A percentile compares a stretch with the other conserved stretches of the same genome.
These are phyloP conservation scores for Gryon sp. DNA, from an alignment of 1,140 invertebrate species.

Conservation along the genomic window DNA sequence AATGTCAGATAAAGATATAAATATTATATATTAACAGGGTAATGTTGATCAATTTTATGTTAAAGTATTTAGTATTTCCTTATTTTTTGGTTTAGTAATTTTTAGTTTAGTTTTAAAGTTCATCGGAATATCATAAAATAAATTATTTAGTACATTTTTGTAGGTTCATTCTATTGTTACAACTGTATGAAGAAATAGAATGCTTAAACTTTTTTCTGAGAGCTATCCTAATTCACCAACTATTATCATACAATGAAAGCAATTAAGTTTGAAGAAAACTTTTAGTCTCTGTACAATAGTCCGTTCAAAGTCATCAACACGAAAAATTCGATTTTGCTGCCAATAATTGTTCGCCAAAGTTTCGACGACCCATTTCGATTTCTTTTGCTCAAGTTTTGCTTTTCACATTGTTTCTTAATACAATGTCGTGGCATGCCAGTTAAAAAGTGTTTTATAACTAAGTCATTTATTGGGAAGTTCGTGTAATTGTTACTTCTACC, in stretches of 20 bases:
- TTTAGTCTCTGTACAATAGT: not conserved
- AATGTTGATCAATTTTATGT: too few relatives aligned
- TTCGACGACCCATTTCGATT: slow-evolving; percentile 38
- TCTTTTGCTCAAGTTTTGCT: slow-evolving; percentile 15
- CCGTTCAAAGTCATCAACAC: slow-evolving; percentile 22
- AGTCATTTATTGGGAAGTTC: slow-evolving; percentile 10
- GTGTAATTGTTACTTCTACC: slow-evolving; percentile 14
- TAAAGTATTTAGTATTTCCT: too few relatives aligned
- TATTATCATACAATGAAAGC: slow-evolving; percentile 12
- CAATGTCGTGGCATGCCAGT: slow-evolving; percentile 1
- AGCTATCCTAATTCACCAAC: not conserved
- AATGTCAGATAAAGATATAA: too few relatives aligned
- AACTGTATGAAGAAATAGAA: too few relatives aligned
- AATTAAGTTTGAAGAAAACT: slow-evolving; percentile 18
- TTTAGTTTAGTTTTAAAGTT: too few relatives aligned
- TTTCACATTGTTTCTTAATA: slow-evolving; percentile 34
- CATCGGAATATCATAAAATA: too few relatives aligned
- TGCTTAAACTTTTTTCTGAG: too few relatives aligned
- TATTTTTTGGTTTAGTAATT: too few relatives aligned
- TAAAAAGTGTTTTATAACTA: slow-evolving; percentile 26
- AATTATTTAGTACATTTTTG: too few relatives aligned
- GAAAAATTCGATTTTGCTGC: slow-evolving; percentile 35
- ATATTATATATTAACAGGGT: too few relatives aligned
- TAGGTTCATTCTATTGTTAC: too few relatives aligned
- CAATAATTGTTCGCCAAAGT: slow-evolving; percentile 42